A percentile compares a stretch with the other conserved stretches of the same genome.
These are phyloP conservation scores for Tineola bisselliella DNA, from an alignment of 2,888 invertebrate species.

Conservation along the genomic window DNA sequence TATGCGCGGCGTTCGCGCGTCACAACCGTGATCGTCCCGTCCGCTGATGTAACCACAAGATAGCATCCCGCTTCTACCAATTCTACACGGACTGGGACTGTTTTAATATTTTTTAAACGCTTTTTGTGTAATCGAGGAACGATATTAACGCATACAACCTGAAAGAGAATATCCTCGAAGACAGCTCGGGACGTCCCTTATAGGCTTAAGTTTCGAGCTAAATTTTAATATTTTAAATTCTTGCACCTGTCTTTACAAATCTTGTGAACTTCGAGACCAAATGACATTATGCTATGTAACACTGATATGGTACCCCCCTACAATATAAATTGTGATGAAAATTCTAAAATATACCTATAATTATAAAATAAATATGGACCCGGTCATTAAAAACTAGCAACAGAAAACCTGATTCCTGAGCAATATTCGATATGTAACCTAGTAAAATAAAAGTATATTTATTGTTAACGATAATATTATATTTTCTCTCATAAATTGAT, in stretches of 20 bases:
- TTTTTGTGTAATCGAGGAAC: background rate
- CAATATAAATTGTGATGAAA: background rate
- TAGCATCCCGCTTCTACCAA: background rate
- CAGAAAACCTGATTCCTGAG: constrained; percentile 9
- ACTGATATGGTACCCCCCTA: background rate
- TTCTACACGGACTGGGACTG: background rate
- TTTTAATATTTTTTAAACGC: background rate
- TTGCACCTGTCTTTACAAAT: background rate
- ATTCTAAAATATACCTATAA: background rate
- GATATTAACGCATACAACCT: background rate
- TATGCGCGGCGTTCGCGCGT: constrained; percentile 24
- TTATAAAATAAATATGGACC: constrained; percentile 4
- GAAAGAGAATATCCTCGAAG: background rate
- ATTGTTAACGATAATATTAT: background rate
- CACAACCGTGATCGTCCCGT: constrained; percentile 12
- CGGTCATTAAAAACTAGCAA: background rate
- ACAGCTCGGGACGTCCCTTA: background rate
- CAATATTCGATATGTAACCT: constrained; percentile 11
- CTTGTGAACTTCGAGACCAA: background rate
- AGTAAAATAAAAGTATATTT: background rate
- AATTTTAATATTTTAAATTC: background rate
- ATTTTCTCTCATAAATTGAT: constrained; percentile 52
- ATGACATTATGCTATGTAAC: background rate
- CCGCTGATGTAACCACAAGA: background rate
- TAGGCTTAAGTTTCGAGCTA: background rate